Conservation (phyloP, 2,797 vertebrate genomes). For the Danio albolineatus region DNA sequence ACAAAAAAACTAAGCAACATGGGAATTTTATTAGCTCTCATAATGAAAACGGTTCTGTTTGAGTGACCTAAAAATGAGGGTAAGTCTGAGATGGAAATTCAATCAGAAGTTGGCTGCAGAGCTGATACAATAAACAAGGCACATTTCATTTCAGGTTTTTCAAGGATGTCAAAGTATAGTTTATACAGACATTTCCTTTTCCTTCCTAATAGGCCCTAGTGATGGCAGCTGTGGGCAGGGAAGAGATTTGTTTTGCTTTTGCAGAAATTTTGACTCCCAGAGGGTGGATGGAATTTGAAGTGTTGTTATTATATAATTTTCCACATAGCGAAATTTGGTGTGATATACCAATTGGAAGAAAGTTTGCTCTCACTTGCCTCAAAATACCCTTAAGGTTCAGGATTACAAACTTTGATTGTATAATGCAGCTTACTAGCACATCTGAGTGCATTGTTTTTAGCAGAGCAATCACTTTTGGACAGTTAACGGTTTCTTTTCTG, state of each 20-base stretch:
- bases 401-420: conserved; percentile 30
- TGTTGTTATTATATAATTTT: conserved; percentile 31
- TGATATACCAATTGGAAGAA: conserved; percentile 11
- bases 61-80: conserved; percentile 13
- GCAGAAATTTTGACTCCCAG: conserved; percentile 20
- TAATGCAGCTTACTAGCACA: conserved; percentile 31
- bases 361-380: conserved; percentile 11
- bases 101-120: not conserved
- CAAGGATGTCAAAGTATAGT: conserved; percentile 24
- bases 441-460: conserved; percentile 39
- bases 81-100: conserved; percentile 21
- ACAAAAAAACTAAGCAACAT: conserved; percentile 25
- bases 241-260: conserved; percentile 21
- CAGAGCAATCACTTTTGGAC: conserved; percentile 42
- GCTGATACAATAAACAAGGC: conserved; percentile 30
- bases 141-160: conserved; percentile 10
- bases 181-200: conserved; percentile 19
- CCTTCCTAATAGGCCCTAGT: conserved; percentile 7
- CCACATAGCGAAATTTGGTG: not conserved
- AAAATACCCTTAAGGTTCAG: conserved; percentile 38
- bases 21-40: conserved; percentile 10
- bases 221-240: conserved; percentile 29
- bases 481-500: conserved; percentile 9
- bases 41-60: conserved; percentile 6
- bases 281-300: conserved; percentile 6